Base-by-base conservation (phyloP, 2,113 vertebrate species). In the Mobula hypostoma region DNA sequence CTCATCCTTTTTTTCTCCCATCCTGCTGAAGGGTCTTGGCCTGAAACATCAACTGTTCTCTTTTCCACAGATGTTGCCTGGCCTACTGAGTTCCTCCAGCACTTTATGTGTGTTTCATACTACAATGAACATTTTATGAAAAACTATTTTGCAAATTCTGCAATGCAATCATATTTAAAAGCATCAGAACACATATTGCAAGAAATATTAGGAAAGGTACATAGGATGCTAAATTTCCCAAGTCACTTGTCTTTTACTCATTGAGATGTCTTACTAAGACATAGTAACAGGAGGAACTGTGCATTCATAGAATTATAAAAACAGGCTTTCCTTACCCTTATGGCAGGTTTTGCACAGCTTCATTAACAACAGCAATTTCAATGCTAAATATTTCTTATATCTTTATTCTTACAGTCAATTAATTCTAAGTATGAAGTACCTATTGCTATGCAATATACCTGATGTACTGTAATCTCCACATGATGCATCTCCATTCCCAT, bases 401-500 rank as follows among this genome's bases (percentile, higher is more conserved):
- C 15, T 56, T 74, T 48, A 56, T 93, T 74, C 40, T 48, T 74
- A 36, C 91, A 72, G 8, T n/a, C 11, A 29, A 93, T 56, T 93
- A 93, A 32, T 24, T 21, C 68, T 29, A 40, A 48, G 36, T 24
- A 24, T n/a, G 36, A 72, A 92, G 17, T 76, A 40, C 70, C 29
- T 40, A 93, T 17, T 76, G 66, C 32, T 48, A n/a, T 56, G 0
- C 70, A 94, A 80, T 40, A 76, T 94, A 99, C 99, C 98, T 97
- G 97, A 96, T 95, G 96, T 95, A 36, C 94, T 97, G 96, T 98
- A 98, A 95, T 98, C 98, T 27, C 91, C 91, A 76, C 91, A 93
- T 7, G 66, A 76, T 56, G 27, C 96, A 94, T 98, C 98, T 95
- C 98, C 98, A 0, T 99, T 99, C 90, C 98, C 96, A 7, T 97